Evolutionary conservation across 2,888 invertebrate genomes (phyloP).

Genomic region (Busseola fusca): DNA sequence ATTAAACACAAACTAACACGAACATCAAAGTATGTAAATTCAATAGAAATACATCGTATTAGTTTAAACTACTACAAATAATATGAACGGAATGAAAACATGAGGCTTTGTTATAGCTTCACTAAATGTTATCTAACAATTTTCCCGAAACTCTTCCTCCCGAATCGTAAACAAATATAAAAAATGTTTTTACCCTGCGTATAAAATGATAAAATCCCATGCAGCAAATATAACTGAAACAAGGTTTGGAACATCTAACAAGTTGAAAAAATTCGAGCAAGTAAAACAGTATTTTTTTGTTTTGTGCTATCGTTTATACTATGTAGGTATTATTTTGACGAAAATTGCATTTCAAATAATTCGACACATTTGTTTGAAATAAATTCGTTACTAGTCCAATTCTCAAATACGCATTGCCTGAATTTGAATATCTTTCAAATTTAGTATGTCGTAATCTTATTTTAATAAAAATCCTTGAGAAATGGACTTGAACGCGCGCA

Average conservation of each 20-base stretch:
- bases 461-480: constrained; percentile 32
- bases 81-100: constrained; percentile 23
- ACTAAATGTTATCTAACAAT: constrained; percentile 19
- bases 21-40: constrained; percentile 16
- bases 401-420: constrained; percentile 11
- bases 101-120: constrained; percentile 11
- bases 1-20: background rate
- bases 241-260: background rate
- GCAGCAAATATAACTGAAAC: background rate
- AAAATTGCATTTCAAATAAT: background rate
- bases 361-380: background rate
- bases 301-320: background rate
- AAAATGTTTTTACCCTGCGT: background rate
- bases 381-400: background rate
- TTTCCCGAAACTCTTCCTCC: constrained; percentile 2
- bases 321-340: background rate
- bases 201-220: constrained; percentile 2
- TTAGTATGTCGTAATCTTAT: constrained; percentile 27
- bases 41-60: constrained; percentile 11
- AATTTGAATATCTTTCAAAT: constrained; percentile 34
- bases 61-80: background rate
- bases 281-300: background rate
- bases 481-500: constrained; percentile 25
- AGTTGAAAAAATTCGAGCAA: background rate
- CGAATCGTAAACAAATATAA: constrained; percentile 8